phyloP scores from a whole-genome alignment of 2,888 invertebrate species.

The Theretra japonica region DNA sequence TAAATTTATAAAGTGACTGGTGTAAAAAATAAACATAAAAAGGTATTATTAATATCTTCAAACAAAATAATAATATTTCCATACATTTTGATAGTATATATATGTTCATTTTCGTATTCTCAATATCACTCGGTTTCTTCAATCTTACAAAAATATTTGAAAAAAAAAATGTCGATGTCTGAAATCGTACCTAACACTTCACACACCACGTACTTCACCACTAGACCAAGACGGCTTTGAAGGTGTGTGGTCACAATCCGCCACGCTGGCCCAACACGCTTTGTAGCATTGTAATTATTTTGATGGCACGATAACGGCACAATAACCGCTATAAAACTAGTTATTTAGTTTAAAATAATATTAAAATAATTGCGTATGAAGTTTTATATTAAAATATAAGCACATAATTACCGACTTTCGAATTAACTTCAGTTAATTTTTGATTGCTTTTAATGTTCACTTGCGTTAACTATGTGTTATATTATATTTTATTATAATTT shows the following conservation, averaged over 20 bases:
- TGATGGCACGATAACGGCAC: slow-evolving; percentile 3
- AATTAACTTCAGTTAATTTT: neutral
- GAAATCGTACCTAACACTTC: neutral
- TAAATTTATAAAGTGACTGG: too few species aligned
- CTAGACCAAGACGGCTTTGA: neutral
- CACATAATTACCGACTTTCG: neutral
- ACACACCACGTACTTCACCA: neutral
- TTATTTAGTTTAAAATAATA: neutral
- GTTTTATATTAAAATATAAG: neutral
- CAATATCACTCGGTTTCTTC: too few species aligned
- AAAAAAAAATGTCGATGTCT: neutral
- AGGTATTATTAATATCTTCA: too few species aligned
- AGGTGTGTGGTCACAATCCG: neutral
- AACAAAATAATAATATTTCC: too few species aligned
- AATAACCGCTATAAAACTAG: neutral
- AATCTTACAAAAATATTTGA: too few species aligned
- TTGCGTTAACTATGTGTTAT: neutral
- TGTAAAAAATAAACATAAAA: too few species aligned
- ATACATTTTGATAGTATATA: too few species aligned
- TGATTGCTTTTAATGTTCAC: neutral
- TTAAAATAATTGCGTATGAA: slow-evolving; percentile 2
- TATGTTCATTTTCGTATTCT: too few species aligned
- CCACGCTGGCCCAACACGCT: neutral
- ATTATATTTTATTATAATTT: too few species aligned
- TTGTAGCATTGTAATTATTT: neutral